Percentiles rank a stretch among this genome's conserved stretches.
phyloP scores from a whole-genome alignment of 2,888 invertebrate genomes.

The Mythimna albipuncta region DNA sequence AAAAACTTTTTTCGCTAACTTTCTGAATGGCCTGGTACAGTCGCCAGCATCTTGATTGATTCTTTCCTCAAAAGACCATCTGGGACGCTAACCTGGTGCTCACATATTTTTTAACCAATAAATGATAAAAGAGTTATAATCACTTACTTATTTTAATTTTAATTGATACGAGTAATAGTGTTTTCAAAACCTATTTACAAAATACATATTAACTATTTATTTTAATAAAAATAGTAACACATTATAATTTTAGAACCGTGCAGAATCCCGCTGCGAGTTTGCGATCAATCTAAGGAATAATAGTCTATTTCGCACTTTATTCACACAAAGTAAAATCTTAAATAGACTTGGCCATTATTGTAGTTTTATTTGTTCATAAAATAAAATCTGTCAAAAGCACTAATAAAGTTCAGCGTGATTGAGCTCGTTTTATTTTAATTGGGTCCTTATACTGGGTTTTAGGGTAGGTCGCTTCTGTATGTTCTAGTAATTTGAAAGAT shows the following conservation, averaged over 20 bases:
- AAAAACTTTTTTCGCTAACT: no score
- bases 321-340: constrained; percentile 16
- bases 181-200: no score
- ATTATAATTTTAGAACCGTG: neutral
- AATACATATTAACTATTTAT: no score
- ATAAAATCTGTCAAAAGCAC: constrained; percentile 54
- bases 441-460: constrained; percentile 37
- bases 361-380: constrained; percentile 43
- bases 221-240: neutral
- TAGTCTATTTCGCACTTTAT: constrained; percentile 10
- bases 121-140: no score
- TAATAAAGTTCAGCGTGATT: constrained; percentile 39
- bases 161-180: no score
- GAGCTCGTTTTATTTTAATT: constrained; percentile 50
- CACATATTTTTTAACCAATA: no score
- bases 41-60: no score
- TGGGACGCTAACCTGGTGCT: no score
- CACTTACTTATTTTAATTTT: no score
- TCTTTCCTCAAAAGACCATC: no score
- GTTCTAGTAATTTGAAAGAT: constrained; percentile 1
- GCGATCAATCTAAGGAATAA: constrained; percentile 2
- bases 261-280: neutral
- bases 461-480: neutral
- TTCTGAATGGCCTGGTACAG: no score
- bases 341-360: constrained; percentile 3